Conservation (phyloP, 2,113 vertebrate genomes). For the pig (Sus scrofa) region T2T-Sscrofa CM000826.6:152074501-152075000, state of each 20-base stretch:
- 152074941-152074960: background rate
- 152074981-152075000: background rate
- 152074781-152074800: background rate
- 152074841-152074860: background rate
- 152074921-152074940: background rate
- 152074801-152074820: background rate
- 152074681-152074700: fast-evolving
- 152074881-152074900: background rate
- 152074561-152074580: conserved; percentile 55
- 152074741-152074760: background rate
- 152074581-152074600: background rate
- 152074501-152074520: background rate
- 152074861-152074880: background rate
- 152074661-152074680: background rate
- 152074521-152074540: conserved; percentile 77
- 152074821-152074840: fast-evolving
- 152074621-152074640: background rate
- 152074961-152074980: background rate
- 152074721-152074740: fast-evolving
- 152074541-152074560: conserved; percentile 62
- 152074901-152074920: conserved; percentile 2
- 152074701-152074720: fast-evolving
- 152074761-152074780: background rate
- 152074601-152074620: background rate
- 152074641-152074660: background rate